Evolutionary conservation across 2,888 invertebrate genomes (phyloP), one percentile per base, ranked within the genome.

Genomic region (Bugulina stolonifera): DNA sequence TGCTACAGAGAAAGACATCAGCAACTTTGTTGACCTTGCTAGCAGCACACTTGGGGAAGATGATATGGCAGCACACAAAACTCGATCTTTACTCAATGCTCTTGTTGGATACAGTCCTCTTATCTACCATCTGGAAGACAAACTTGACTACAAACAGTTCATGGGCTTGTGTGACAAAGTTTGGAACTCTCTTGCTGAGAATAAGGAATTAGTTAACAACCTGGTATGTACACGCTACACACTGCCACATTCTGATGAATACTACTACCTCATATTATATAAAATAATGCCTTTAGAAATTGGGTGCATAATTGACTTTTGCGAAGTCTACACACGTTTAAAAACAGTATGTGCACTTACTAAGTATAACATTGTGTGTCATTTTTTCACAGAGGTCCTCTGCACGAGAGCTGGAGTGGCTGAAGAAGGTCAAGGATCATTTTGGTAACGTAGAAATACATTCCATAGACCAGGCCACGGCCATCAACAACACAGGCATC

Each of bases 381-480:
- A 43, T 10, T 58, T 64, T 14, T 72, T 1, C 69, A 80, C 79
- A 32, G 23, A 54, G 80, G 78, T 43, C n/a, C n/a, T 75, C 78
- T 3, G 74, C 75, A 3, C 72, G 74, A n/a, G 75, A 78, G n/a
- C 70, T 81, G 69, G 77, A 78, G 32, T 80, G 80, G 80, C 72
- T 81, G 55, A 78, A 80, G 69, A 74, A 76, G 1, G 77, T 81
- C 10, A 78, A 80, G 73, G 76, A 78, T 69, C 77, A 80, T 0
- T 80, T 80, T 73, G 81, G 81, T 0, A 79, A 80, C 1, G 80
- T 81, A 14, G 82, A 81, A 73, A 76, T 80, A 32, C 78, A 77
- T 34, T 79, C 81, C 2, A 75, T 81, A 27, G 72, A 75, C 22
- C 79, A 79, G 72, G 80, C 78, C 0, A 75, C 76, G 34, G 76